Conservation (phyloP, 2,888 invertebrate genomes). For the Diadromus collaris region DNA sequence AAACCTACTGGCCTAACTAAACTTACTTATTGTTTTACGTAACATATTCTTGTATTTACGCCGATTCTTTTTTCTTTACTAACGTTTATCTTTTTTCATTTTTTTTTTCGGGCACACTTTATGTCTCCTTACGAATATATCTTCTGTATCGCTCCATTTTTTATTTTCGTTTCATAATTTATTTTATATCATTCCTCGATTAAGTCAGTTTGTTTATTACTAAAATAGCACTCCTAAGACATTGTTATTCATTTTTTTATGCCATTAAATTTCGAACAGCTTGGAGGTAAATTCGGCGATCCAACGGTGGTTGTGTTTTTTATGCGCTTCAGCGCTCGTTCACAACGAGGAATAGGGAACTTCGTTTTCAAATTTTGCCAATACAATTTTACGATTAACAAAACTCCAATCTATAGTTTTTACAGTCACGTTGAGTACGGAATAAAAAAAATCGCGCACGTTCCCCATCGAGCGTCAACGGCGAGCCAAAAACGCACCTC, state of each 20-base stretch:
- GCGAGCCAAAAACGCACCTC: conserved; percentile 5
- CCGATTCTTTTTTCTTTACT: conserved; percentile 40
- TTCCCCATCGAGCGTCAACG: conserved; percentile 1
- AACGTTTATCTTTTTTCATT: conserved; percentile 13
- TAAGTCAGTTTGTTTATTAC: conserved; percentile 31
- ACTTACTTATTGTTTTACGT: conserved; percentile 46
- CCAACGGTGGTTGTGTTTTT: conserved; percentile 33
- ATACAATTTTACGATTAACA: not conserved
- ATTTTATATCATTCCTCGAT: conserved; percentile 19
- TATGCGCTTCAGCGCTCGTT: conserved; percentile 10
- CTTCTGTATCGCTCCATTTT: conserved; percentile 26
- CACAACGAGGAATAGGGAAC: not conserved
- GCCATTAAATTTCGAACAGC: conserved; percentile 44
- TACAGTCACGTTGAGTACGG: not conserved
- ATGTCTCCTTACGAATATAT: conserved; percentile 45
- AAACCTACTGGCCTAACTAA: conserved; percentile 45
- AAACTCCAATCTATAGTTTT: not conserved
- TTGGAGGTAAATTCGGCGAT: conserved; percentile 57
- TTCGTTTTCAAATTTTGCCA: conserved; percentile 19
- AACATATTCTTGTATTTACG: conserved; percentile 60
- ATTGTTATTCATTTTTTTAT: conserved; percentile 27
- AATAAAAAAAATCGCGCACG: conserved; percentile 13
- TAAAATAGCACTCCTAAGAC: conserved; percentile 49
- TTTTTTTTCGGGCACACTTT: conserved; percentile 50
- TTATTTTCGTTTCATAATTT: conserved; percentile 12